These are phyloP conservation scores for Electrona antarctica DNA, from an alignment of 2,113 vertebrate genomes.

Conservation along the genomic window DNA sequence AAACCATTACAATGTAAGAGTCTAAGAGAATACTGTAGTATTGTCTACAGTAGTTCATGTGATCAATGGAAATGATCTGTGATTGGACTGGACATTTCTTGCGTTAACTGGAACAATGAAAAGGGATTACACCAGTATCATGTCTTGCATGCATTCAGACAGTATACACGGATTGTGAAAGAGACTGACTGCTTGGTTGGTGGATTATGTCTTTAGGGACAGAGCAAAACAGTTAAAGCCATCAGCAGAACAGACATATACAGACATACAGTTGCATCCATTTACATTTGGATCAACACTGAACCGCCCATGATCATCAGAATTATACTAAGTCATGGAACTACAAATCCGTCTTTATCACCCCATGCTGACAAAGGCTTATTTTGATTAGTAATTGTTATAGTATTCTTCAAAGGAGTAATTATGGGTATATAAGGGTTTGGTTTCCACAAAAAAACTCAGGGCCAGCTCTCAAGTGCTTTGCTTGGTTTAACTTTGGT, in stretches of 20 bases:
- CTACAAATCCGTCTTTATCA: constrained; percentile 35
- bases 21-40: too few relatives aligned
- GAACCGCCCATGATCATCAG: constrained; percentile 26
- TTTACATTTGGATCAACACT: constrained; percentile 37
- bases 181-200: constrained; percentile 11
- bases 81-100: too few relatives aligned
- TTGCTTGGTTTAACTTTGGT: constrained; percentile 49
- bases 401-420: constrained; percentile 16
- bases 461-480: constrained; percentile 26
- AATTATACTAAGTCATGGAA: constrained; percentile 9
- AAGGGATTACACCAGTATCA: neutral
- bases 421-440: constrained; percentile 25
- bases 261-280: neutral
- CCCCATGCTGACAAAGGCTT: constrained; percentile 27
- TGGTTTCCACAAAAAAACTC: constrained; percentile 43
- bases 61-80: too few relatives aligned
- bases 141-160: neutral
- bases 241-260: neutral
- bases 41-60: too few relatives aligned
- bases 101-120: neutral
- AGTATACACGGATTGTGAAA: neutral
- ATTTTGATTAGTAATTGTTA: constrained; percentile 29
- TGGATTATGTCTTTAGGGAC: constrained; percentile 6
- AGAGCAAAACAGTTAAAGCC: neutral
- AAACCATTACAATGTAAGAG: too few relatives aligned